phyloP scores from a whole-genome alignment of 2,113 vertebrate genomes.

The Python bivittatus region DNA sequence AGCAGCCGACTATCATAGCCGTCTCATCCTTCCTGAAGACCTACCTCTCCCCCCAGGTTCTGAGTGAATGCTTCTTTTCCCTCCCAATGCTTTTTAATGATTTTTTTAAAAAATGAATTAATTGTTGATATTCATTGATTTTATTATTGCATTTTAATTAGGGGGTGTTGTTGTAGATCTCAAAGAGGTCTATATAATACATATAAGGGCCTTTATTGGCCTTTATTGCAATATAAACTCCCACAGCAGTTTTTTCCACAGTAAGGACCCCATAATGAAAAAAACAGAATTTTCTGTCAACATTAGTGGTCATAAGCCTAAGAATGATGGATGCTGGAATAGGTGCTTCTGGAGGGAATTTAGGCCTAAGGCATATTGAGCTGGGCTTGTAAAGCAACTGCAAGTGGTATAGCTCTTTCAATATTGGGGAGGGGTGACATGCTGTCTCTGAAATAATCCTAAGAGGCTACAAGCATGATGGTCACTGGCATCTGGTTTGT shows the following conservation, averaged over 20 bases:
- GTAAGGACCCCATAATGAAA: neutral
- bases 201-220: too few species aligned
- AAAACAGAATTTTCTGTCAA: neutral
- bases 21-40: neutral
- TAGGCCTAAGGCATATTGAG: too few species aligned
- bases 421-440: too few species aligned
- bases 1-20: neutral
- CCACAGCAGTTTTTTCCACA: neutral
- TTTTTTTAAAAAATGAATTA: neutral
- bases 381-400: too few species aligned
- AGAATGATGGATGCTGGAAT: neutral
- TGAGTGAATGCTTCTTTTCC: neutral
- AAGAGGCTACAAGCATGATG: too few species aligned
- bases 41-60: neutral
- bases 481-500: too few species aligned
- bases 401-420: too few species aligned
- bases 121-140: neutral
- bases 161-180: neutral
- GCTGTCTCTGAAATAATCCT: too few species aligned
- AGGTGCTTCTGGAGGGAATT: neutral
- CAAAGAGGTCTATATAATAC: too few species aligned
- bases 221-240: neutral
- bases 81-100: neutral
- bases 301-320: neutral
- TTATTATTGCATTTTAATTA: neutral